These are phyloP conservation scores for Peucedramus taeniatus DNA, from an alignment of 2,113 vertebrate species.

Conservation along the genomic window DNA sequence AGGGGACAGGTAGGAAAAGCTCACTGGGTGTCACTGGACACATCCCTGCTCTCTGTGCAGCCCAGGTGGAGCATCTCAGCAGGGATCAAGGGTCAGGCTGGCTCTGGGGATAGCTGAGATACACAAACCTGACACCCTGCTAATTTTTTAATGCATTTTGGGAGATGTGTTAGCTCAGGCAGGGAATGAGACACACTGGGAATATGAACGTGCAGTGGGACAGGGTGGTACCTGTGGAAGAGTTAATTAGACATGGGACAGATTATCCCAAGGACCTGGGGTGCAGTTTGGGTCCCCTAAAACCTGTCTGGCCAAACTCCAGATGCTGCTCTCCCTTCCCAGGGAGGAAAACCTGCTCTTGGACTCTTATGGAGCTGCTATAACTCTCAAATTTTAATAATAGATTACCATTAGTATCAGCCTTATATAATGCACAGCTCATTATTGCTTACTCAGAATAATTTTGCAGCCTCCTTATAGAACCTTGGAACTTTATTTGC, in stretches of 20 bases:
- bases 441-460: constrained; percentile 65
- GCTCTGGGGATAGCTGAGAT: background rate
- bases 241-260: background rate
- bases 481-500: constrained; percentile 19
- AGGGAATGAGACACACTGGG: background rate
- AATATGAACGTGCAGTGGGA: accelerated
- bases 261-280: background rate
- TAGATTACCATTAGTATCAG: constrained; percentile 61
- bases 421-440: constrained; percentile 60
- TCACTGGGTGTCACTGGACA: accelerated
- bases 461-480: constrained; percentile 33
- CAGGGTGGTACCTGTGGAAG: background rate
- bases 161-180: background rate
- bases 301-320: background rate
- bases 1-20: background rate
- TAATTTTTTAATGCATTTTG: background rate
- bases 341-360: background rate
- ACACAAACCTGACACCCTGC: background rate
- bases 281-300: background rate
- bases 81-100: background rate
- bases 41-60: background rate
- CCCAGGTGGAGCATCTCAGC: background rate
- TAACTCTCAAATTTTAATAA: constrained; percentile 42
- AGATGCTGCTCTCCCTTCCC: background rate
- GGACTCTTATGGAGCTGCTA: background rate